Percentiles rank a stretch among this genome's conserved stretches.
Conservation (phyloP, 2,797 vertebrate genomes). For the Alfaro cultratus region DNA sequence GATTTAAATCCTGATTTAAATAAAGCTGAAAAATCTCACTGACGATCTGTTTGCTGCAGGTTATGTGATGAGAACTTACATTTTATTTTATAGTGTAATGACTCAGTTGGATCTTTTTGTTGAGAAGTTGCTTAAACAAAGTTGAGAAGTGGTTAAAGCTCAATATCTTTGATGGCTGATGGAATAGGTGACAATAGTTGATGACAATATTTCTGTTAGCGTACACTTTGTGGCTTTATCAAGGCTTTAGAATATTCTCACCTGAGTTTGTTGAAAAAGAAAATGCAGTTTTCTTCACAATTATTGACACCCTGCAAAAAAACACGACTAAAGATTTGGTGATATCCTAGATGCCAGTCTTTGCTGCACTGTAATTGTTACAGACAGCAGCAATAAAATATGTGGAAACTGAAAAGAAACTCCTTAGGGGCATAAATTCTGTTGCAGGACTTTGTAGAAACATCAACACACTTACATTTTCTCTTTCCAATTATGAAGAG, state of each 20-base stretch:
- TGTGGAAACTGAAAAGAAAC: too few species aligned
- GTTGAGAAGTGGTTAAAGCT: neutral
- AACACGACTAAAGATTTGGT: too few species aligned
- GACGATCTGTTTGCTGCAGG: neutral
- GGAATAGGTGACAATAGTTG: neutral
- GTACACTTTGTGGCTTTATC: too few species aligned
- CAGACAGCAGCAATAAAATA: neutral
- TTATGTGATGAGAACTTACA: neutral
- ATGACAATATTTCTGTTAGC: neutral
- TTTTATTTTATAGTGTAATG: neutral
- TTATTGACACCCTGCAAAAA: too few species aligned
- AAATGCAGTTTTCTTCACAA: too few species aligned
- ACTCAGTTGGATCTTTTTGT: neutral
- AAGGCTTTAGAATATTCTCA: too few species aligned
- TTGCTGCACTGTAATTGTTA: neutral
- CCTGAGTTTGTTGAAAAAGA: too few species aligned
- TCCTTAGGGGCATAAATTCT: too few species aligned
- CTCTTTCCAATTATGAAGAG: too few species aligned
- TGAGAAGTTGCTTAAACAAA: neutral
- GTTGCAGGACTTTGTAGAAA: too few species aligned
- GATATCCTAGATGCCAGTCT: neutral
- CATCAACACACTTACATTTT: too few species aligned
- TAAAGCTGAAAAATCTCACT: neutral
- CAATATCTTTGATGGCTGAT: neutral
- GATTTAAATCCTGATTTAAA: neutral